These are phyloP conservation scores for Chydorus sphaericus DNA, from an alignment of 2,888 invertebrate species.

Conservation along the genomic window DNA sequence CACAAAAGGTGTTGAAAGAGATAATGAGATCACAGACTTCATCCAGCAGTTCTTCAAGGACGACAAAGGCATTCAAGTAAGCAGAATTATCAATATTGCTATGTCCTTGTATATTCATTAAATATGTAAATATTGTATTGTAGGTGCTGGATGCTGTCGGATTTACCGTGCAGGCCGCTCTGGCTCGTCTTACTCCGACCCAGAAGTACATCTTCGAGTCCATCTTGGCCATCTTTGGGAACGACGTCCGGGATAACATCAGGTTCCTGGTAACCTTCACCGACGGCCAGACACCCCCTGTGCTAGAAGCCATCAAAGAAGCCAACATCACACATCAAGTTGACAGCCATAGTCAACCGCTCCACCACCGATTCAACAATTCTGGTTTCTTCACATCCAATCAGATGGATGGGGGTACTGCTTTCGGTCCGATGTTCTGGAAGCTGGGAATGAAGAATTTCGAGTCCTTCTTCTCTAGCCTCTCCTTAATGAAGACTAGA, in stretches of 20 bases:
- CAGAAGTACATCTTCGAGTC: slow-evolving; percentile 5
- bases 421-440: slow-evolving; percentile 16
- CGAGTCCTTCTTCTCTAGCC: slow-evolving; percentile 17
- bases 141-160: slow-evolving; percentile 1
- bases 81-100: no score
- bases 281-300: background rate
- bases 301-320: background rate
- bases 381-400: background rate
- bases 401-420: background rate
- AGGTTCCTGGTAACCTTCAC: background rate
- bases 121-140: no score
- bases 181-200: background rate
- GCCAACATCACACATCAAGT: background rate
- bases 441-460: slow-evolving; percentile 17
- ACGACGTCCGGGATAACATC: background rate
- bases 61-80: slow-evolving; percentile 15
- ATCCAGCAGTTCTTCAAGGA: background rate
- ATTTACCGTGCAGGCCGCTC: slow-evolving; percentile 1
- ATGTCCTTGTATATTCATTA: no score
- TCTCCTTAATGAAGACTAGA: slow-evolving; percentile 13
- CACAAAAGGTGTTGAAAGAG: slow-evolving; percentile 3
- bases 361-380: background rate
- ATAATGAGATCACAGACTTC: background rate
- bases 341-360: background rate
- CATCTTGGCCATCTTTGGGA: slow-evolving; percentile 3